Evolutionary conservation across 2,113 vertebrate species (phyloP), one percentile per base, ranked within the genome.

Genomic region (Phalacrocorax brasilianus): DNA sequence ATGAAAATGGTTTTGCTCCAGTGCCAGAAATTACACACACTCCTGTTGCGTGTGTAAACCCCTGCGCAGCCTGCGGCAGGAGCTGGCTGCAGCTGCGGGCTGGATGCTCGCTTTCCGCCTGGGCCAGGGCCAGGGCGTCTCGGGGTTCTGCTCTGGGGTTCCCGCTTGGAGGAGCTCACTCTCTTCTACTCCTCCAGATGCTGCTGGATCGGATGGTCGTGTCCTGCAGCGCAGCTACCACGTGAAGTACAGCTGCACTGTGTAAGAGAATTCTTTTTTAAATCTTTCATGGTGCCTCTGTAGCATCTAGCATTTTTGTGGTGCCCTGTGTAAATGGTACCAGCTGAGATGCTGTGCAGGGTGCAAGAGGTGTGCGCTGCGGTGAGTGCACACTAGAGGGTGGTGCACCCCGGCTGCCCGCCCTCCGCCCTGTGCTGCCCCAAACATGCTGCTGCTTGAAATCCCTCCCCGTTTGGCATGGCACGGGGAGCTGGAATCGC

Each of bases 391-490:
- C 88, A 11, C 81, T 71, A 82, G 95, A 81, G 93, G 88, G 80
- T 33, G 8, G 45, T 71, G 87, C 87, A 45, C 33, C 50, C 55
- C 12, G 9, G 14, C 28, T 9, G 83, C 79, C 42, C 62, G 30
- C 72, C 16, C 28, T 9, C 42, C 62, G 30, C 72, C 16, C 28
- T 9, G 77, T 7, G 44, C 45, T 40, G 35, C 76, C 20, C 1
- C 4, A 1, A 24, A 19, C 7, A 6, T 1, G 3, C 32, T 21
- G 83, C 58, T 22, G 38, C 58, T 30, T 12, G n/a, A 2, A 19
- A 40, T 56, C 65, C 47, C 38, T 61, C n/a, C 65, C 14, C 0
- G 5, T 1, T 1, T 1, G 40, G 68, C 44, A 0, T 0, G 15
- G 17, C 40, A 4, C 24, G 5, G 11, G 21, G 49, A 62, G 30